These are phyloP conservation scores for Ptychochromis oligacanthus DNA, from an alignment of 2,113 vertebrate species.

Conservation along the genomic window DNA sequence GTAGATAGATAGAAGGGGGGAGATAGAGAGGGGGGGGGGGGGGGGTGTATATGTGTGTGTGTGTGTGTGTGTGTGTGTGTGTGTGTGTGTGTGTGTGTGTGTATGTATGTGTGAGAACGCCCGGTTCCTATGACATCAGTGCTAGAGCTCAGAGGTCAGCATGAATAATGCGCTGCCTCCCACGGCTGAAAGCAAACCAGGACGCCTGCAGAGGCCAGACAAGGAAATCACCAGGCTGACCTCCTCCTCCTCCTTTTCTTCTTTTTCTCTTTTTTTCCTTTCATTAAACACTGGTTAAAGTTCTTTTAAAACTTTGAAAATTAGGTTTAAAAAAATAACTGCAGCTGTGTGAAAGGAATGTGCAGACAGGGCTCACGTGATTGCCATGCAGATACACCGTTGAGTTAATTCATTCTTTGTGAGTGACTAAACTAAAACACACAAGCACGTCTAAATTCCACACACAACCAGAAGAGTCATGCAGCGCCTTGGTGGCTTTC, in stretches of 20 bases:
- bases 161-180: constrained; percentile 72
- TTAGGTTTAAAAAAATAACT: not conserved
- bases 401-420: constrained; percentile 61
- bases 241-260: constrained; percentile 26
- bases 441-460: constrained; percentile 43
- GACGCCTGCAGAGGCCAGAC: constrained; percentile 58
- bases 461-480: not conserved
- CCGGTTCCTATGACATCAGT: constrained; percentile 69
- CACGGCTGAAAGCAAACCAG: constrained; percentile 57
- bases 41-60: no score
- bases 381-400: constrained; percentile 34
- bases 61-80: constrained; percentile 18
- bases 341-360: constrained; percentile 17
- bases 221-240: constrained; percentile 57
- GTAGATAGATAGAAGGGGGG: no score
- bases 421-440: constrained; percentile 27
- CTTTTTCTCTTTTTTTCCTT: not conserved
- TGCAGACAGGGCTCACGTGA: constrained; percentile 52
- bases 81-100: not conserved
- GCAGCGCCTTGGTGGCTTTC: constrained; percentile 71
- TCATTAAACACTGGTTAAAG: not conserved
- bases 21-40: no score
- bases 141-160: constrained; percentile 68
- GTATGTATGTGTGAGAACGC: not conserved
- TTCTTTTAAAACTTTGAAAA: not conserved